A percentile compares a stretch with the other conserved stretches of the same genome.
Evolutionary conservation across 2,888 invertebrate genomes (phyloP).

Genomic region (Pterobdella sp.): DNA sequence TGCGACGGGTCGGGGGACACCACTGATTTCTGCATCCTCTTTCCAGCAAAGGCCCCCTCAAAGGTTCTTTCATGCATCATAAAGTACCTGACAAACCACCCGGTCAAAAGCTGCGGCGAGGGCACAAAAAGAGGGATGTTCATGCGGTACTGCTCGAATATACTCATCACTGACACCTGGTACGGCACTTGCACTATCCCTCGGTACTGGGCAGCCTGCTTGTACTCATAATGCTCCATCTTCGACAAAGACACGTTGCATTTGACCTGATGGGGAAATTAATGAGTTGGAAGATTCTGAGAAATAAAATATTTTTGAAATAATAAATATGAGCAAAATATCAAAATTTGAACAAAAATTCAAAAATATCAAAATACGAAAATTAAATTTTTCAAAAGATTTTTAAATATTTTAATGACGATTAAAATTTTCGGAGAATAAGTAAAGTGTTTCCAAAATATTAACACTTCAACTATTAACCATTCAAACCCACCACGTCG

Average conservation of each 20-base stretch:
- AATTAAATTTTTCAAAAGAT: too few relatives aligned
- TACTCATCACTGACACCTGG: conserved; percentile 33
- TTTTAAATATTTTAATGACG: too few relatives aligned
- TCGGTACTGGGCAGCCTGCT: conserved; percentile 27
- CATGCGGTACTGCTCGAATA: conserved; percentile 35
- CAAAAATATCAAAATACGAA: too few relatives aligned
- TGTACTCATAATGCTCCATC: conserved; percentile 18
- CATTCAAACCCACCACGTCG: not conserved
- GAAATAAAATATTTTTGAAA: not conserved
- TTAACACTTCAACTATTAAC: too few relatives aligned
- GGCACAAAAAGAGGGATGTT: conserved; percentile 35
- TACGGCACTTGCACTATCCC: conserved; percentile 34
- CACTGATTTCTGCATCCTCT: not conserved
- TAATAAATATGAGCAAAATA: not conserved
- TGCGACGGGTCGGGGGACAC: conserved; percentile 8
- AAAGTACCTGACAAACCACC: conserved; percentile 19
- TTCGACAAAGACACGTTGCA: not conserved
- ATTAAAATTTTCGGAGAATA: too few relatives aligned
- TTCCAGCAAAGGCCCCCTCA: not conserved
- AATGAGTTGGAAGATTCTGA: not conserved
- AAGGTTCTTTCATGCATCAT: conserved; percentile 13
- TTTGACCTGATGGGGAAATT: conserved; percentile 9
- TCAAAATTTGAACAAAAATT: not conserved
- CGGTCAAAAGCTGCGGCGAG: conserved; percentile 30
- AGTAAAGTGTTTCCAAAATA: too few relatives aligned